Base-by-base conservation (phyloP, 1,140 invertebrate species). In the Eciton burchellii region DNA sequence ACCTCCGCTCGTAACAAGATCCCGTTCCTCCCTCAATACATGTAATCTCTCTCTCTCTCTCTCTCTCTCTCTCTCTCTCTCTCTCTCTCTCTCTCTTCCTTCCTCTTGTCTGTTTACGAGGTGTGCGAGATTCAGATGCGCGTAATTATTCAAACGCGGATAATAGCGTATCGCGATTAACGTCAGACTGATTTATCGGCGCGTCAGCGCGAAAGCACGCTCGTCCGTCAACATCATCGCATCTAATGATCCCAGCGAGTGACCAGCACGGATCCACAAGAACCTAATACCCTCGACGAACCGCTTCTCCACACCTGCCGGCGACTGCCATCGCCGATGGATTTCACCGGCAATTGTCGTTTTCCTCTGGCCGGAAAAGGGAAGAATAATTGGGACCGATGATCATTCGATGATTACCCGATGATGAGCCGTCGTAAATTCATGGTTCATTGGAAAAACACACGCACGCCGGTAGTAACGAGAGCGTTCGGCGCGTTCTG, bases 151-250 rank as follows among this genome's bases (percentile, higher is more conserved):
- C 63, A 57, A 11, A 76, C 49, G 11, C 35, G 21, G 11, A 24
- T 16, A 68, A 12, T 43, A 62, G 21, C 16, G 21, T 43, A 70
- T 79, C 74, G 49, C 49, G 74, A 79, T 79, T 68, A 79, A 79
- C 52, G 74, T 79, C 74, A 56, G 49, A 47, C 12, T 79, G 74
- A 79, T 79, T 79, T 68, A 79, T 79, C 24, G 49, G 35, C 21
- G 63, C 16, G 3, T 56, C 74, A 79, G 63, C 49, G 49, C 21
- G 21, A 79, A 79, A 68, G 16, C 43, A 56, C 56, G 70, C 70
- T 72, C 43, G 57, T 74, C 26, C 52, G 43, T 70, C 74, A 68
- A 57, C 74, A 70, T 21, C 74, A 56, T 21, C 24, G 68, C 62
- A n/a, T 70, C 63, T 68, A 56, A 79, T 79, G 43, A 63, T 70